Conservation (phyloP, 2,888 invertebrate species). For the Euclidia mi region DNA sequence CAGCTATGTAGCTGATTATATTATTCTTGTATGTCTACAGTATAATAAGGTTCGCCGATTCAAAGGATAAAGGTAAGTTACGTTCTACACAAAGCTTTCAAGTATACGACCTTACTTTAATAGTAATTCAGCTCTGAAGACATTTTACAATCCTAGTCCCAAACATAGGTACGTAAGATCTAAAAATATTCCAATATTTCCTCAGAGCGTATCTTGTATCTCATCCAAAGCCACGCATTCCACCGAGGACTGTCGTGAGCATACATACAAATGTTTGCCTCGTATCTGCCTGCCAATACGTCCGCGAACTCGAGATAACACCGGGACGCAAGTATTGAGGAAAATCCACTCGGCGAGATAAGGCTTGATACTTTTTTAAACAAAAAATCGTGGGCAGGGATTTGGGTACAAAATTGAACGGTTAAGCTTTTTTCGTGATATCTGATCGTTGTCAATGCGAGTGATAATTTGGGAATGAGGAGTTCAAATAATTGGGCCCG, state of each 20-base stretch:
- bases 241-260: constrained; percentile 1
- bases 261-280: constrained; percentile 7
- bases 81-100: no score
- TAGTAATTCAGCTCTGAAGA: no score
- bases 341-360: constrained; percentile 44
- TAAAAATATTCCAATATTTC: no score
- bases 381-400: constrained; percentile 18
- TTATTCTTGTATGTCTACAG: no score
- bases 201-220: constrained; percentile 1
- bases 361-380: constrained; percentile 34
- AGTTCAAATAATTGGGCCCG: neutral
- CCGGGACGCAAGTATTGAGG: constrained; percentile 38
- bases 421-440: neutral
- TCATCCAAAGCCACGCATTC: neutral
- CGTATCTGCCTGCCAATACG: constrained; percentile 6
- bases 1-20: no score
- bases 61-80: no score
- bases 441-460: neutral
- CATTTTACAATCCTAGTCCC: no score
- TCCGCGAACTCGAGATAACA: constrained; percentile 28
- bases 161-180: neutral
- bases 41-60: no score
- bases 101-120: no score
- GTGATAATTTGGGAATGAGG: constrained; percentile 1
- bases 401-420: neutral